Conservation (phyloP, 2,797 vertebrate species). For the Liasis olivaceus region DNA sequence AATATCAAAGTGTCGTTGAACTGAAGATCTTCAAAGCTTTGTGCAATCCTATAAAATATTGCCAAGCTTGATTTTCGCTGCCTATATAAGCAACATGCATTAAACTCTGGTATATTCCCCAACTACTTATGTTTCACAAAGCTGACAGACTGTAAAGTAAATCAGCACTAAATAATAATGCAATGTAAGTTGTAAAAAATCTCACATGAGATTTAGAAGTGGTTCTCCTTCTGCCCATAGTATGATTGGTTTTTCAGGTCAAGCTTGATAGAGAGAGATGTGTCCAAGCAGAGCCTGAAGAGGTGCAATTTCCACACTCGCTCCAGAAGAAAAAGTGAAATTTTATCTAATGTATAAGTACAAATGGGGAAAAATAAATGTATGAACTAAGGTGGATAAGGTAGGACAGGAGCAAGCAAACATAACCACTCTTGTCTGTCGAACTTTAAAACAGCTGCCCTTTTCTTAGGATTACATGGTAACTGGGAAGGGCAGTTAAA, state of each 20-base stretch:
- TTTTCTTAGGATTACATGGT: neutral
- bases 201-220: neutral
- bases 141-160: neutral
- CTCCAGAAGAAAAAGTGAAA: neutral
- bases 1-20: neutral
- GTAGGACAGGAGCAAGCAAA: no score
- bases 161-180: neutral
- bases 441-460: neutral
- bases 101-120: neutral
- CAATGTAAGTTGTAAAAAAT: neutral
- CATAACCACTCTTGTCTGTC: neutral
- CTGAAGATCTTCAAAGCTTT: neutral
- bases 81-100: neutral
- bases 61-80: neutral
- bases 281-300: neutral
- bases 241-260: neutral
- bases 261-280: neutral
- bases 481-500: neutral
- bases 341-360: neutral
- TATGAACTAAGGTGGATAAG: neutral
- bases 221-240: neutral
- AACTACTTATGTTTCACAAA: neutral
- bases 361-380: neutral
- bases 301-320: neutral
- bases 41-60: neutral